phyloP scores from a whole-genome alignment of 2,113 vertebrate genomes.

The Lophius piscatorius region DNA sequence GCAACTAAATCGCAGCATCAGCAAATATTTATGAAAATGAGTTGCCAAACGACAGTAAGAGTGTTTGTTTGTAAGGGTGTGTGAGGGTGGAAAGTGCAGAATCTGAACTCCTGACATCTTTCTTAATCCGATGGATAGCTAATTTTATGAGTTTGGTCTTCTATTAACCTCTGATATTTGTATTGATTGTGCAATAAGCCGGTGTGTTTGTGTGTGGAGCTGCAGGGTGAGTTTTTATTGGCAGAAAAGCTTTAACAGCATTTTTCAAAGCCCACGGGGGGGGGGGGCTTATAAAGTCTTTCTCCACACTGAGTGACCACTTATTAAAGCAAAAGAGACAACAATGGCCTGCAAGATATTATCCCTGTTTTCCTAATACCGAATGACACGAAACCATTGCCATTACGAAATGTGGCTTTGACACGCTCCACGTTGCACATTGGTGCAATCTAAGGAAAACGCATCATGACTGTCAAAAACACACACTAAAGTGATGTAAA shows the following conservation, averaged over 20 bases:
- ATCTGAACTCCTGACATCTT: slow-evolving; percentile 8
- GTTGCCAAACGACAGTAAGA: not conserved
- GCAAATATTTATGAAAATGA: slow-evolving; percentile 8
- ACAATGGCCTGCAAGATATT: slow-evolving; percentile 21
- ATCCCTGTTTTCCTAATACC: slow-evolving; percentile 7
- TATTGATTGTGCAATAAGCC: slow-evolving; percentile 49
- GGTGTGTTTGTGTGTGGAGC: slow-evolving; percentile 22
- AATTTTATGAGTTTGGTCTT: slow-evolving; percentile 47
- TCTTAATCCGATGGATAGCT: slow-evolving; percentile 49
- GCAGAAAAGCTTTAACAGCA: slow-evolving; percentile 52
- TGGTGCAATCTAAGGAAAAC: slow-evolving; percentile 46
- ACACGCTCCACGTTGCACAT: slow-evolving; percentile 12
- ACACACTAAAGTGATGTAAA: slow-evolving; percentile 37
- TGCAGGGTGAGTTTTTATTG: slow-evolving; percentile 30
- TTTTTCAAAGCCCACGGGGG: slow-evolving; percentile 48
- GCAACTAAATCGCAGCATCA: slow-evolving; percentile 3
- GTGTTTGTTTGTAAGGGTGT: not conserved
- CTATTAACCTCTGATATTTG: slow-evolving; percentile 49
- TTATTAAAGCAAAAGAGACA: slow-evolving; percentile 39
- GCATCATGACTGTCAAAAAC: slow-evolving; percentile 40
- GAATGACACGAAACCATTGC: slow-evolving; percentile 15
- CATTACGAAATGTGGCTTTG: slow-evolving; percentile 21
- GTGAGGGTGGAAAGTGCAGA: not conserved
- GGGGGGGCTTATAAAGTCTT: slow-evolving; percentile 41
- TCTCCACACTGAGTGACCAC: slow-evolving; percentile 10